Conservation (phyloP, 2,888 invertebrate species). For the Acholoe squamosa region DNA sequence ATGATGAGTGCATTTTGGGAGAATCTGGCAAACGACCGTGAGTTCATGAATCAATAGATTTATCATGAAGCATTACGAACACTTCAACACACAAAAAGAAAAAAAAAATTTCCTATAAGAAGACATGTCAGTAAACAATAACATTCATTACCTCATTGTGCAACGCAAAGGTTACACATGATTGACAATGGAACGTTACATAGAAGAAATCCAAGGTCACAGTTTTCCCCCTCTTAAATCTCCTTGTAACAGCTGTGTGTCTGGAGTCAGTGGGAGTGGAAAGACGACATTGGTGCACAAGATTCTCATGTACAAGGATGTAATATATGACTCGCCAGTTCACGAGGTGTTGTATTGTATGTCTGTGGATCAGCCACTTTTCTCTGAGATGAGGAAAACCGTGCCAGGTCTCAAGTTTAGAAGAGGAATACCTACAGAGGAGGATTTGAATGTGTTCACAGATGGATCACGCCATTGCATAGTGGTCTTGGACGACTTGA, state of each 20-base stretch:
- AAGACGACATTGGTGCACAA: slow-evolving; percentile 7
- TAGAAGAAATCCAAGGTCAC: not conserved
- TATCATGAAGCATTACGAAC: too few relatives aligned
- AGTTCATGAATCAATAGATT: not conserved
- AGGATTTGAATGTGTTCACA: slow-evolving; percentile 23
- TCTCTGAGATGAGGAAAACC: not conserved
- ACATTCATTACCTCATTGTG: too few relatives aligned
- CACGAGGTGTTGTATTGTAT: slow-evolving; percentile 15
- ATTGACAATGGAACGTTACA: not conserved
- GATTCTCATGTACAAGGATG: not conserved
- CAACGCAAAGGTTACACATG: not conserved
- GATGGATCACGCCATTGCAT: not conserved
- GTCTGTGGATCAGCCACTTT: not conserved
- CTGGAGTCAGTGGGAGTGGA: slow-evolving; percentile 9
- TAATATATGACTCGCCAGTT: not conserved
- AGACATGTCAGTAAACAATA: too few relatives aligned
- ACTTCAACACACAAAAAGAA: too few relatives aligned
- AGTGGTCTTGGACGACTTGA: slow-evolving; percentile 36
- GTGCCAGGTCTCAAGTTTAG: not conserved
- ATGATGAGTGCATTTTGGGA: not conserved
- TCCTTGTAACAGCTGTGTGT: not conserved
- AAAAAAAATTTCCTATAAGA: too few relatives aligned
- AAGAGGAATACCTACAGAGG: slow-evolving; percentile 29
- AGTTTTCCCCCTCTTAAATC: not conserved
- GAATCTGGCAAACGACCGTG: not conserved